Evolutionary conservation across 2,113 vertebrate species (phyloP), one percentile per base, ranked within the genome.

Genomic region (Glaucidium brasilianum): DNA sequence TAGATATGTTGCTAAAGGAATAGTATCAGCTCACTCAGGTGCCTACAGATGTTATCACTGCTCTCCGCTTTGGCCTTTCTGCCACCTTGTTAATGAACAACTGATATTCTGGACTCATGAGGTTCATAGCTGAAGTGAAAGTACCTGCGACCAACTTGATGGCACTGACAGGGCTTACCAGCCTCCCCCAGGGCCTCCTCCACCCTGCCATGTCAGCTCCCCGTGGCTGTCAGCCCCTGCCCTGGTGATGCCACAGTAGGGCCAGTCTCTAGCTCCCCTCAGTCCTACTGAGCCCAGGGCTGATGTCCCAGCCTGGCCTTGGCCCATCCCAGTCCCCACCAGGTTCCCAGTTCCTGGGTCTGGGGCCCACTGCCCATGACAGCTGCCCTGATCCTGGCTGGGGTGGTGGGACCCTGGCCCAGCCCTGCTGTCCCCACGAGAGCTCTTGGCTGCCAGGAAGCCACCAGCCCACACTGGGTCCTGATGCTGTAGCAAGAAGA

Each of bases 181-280:
- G 37, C 27, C 16, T 45, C 58, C 34, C 13, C 21, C 23, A 59
- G 16, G 43, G 34, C 20, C 32, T 53, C 16, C 14, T 0, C 1
- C 8, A 63, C 32, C 47, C 30, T 49, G 23, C 43, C 52, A 58
- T 32, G 43, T 47, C 66, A 71, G 35, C 35, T 23, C 27, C 10
- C 14, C 0, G 0, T 7, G 20, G 20, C 43, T 6, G 8, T 13
- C 45, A 66, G 45, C 30, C 10, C 4, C 29, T 47, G 66, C 6
- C 15, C 11, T 25, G 41, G 37, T 11, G 5, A 41, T 2, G 3
- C 32, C 1, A 1, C 12, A 35, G 37, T 6, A 68, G 10, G 13
- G 13, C 21, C 0, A 0, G 6, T 59, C 26, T 68, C 29, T 35
- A 25, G 10, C 27, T 66, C 18, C 22, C 11, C 26, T n/a, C 35